These are phyloP conservation scores for Phalacrocorax brasilianus DNA, from an alignment of 2,113 vertebrate species.

Conservation along the genomic window DNA sequence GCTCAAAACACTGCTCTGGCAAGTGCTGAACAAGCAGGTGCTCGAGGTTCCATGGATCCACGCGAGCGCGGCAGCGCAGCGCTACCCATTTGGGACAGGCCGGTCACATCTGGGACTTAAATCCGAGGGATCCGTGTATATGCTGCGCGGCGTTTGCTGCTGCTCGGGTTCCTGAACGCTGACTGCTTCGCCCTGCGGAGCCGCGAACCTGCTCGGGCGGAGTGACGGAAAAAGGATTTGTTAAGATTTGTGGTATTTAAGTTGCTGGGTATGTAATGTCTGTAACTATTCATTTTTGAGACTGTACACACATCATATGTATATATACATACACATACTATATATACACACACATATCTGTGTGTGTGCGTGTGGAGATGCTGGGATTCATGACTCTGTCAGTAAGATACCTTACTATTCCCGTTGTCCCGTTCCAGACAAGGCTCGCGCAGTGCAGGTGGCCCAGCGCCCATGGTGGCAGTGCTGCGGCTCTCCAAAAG, in stretches of 20 bases:
- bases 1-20: not conserved
- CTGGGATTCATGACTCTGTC: accelerated
- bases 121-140: accelerated
- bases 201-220: accelerated
- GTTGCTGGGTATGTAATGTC: not conserved
- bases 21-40: not conserved
- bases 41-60: accelerated
- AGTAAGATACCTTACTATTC: accelerated
- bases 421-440: not conserved
- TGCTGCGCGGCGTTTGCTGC: accelerated
- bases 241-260: not conserved
- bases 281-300: not conserved
- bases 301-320: no score
- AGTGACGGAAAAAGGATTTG: accelerated
- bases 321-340: not conserved
- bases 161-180: accelerated
- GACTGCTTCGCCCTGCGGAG: accelerated
- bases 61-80: accelerated
- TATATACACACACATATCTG: accelerated
- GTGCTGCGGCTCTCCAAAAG: not conserved
- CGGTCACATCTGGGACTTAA: accelerated
- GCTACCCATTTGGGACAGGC: not conserved
- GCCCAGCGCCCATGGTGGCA: not conserved
- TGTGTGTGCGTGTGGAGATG: no score
- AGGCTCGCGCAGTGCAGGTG: accelerated